Percentiles rank a stretch among this genome's conserved stretches.
Evolutionary conservation across 2,888 invertebrate genomes (phyloP).

Genomic region (Rutpela maculata): DNA sequence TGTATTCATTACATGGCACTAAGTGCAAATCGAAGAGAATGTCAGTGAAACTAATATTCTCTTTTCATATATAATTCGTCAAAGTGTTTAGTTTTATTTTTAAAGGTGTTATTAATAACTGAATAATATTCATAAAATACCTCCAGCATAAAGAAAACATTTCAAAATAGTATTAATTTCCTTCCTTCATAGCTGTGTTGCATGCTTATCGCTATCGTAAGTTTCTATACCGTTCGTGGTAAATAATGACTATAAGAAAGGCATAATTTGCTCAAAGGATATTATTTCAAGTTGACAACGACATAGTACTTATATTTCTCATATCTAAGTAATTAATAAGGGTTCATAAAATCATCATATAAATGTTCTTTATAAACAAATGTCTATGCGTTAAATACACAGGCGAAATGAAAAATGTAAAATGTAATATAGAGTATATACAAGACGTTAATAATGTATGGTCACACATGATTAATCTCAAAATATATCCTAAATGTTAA

Average conservation of each 20-base stretch:
- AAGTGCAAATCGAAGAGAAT: neutral
- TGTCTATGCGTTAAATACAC: no score
- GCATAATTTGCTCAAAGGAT: constrained; percentile 13
- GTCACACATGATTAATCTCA: no score
- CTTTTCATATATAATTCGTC: neutral
- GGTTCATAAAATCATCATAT: neutral
- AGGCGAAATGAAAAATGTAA: no score
- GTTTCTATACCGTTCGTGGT: constrained; percentile 1
- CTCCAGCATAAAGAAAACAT: constrained; percentile 2
- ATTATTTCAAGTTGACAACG: neutral
- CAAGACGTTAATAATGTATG: no score
- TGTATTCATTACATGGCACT: neutral
- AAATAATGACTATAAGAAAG: constrained; percentile 7
- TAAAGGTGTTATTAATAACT: neutral
- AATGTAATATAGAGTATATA: no score
- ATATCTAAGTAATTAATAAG: neutral
- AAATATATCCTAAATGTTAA: no score
- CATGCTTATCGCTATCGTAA: constrained; percentile 35
- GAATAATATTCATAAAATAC: neutral
- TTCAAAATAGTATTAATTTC: constrained; percentile 20
- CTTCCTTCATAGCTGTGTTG: constrained; percentile 16
- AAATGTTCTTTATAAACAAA: neutral
- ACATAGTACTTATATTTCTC: constrained; percentile 1
- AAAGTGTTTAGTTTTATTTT: neutral
- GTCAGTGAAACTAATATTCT: neutral